phyloP scores from a whole-genome alignment of 2,797 vertebrate genomes.

The Cottoperca gobio region DNA sequence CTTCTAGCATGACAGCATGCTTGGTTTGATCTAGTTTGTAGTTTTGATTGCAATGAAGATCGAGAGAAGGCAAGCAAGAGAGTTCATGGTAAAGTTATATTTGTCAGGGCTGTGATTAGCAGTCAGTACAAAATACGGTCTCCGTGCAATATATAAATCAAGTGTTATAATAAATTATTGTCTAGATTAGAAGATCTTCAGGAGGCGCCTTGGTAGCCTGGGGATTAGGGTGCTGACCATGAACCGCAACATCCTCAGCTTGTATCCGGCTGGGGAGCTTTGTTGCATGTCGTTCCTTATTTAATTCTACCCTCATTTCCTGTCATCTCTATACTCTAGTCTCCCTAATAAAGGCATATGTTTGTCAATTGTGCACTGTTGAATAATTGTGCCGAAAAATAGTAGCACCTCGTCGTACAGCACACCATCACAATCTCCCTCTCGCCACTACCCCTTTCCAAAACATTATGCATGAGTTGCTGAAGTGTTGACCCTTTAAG shows the following conservation, averaged over 20 bases:
- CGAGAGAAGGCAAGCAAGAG: neutral
- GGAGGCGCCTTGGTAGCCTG: neutral
- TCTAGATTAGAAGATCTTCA: neutral
- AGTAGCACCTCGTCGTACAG: neutral
- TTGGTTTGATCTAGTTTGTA: neutral
- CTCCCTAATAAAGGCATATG: neutral
- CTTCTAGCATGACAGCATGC: no score
- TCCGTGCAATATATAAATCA: neutral
- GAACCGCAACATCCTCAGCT: neutral
- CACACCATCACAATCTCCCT: neutral
- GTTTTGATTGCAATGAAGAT: neutral
- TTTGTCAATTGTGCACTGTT: neutral
- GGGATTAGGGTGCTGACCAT: neutral
- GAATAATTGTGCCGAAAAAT: neutral
- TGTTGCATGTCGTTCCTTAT: neutral
- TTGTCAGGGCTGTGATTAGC: neutral
- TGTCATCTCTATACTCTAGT: neutral
- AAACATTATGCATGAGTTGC: neutral
- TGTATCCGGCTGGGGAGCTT: neutral
- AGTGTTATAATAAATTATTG: neutral
- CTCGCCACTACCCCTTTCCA: neutral
- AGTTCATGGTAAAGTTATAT: neutral
- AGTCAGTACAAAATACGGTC: neutral
- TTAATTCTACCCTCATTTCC: neutral
- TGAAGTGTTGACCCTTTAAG: neutral